phyloP scores from a whole-genome alignment of 2,888 invertebrate species.

The Aspidapion aeneum region DNA sequence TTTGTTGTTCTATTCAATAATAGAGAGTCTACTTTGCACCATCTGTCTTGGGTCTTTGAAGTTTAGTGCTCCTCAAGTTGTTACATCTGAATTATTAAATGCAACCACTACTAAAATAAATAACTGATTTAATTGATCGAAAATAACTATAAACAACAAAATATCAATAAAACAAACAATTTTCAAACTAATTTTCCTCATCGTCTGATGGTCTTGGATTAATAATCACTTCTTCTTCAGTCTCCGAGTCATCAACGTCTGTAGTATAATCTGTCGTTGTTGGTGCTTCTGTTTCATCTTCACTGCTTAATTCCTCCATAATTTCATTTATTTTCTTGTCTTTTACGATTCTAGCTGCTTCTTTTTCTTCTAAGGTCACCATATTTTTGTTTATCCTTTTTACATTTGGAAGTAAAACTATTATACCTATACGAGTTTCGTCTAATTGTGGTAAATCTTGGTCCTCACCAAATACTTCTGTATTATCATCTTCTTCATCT shows the following conservation, averaged over 20 bases:
- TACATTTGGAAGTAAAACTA: slow-evolving; percentile 53
- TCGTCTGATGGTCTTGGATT: slow-evolving; percentile 12
- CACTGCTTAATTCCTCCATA: slow-evolving; percentile 42
- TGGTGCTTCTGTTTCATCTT: slow-evolving; percentile 29
- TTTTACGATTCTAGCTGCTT: slow-evolving; percentile 34
- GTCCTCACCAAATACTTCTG: slow-evolving; percentile 37
- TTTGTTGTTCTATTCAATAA: too few species aligned
- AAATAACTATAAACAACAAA: too few species aligned
- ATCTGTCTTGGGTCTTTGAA: too few species aligned
- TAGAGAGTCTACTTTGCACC: too few species aligned
- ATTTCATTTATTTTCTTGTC: slow-evolving; percentile 38
- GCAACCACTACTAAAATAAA: too few species aligned
- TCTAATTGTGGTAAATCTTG: slow-evolving; percentile 43
- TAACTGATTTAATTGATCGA: too few species aligned
- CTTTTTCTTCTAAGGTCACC: slow-evolving; percentile 53
- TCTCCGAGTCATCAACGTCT: slow-evolving; percentile 11
- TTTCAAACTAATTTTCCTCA: too few species aligned
- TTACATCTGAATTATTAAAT: too few species aligned
- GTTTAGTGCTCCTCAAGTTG: too few species aligned
- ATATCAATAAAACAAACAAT: too few species aligned
- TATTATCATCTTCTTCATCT: slow-evolving; percentile 27
- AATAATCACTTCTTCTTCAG: neutral
- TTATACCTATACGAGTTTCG: slow-evolving; percentile 37
- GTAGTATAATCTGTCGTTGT: slow-evolving; percentile 21
- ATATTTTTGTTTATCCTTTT: slow-evolving; percentile 55